These are phyloP conservation scores for Drosophila demipolita DNA, from an alignment of 2,888 invertebrate species.

Conservation along the genomic window DNA sequence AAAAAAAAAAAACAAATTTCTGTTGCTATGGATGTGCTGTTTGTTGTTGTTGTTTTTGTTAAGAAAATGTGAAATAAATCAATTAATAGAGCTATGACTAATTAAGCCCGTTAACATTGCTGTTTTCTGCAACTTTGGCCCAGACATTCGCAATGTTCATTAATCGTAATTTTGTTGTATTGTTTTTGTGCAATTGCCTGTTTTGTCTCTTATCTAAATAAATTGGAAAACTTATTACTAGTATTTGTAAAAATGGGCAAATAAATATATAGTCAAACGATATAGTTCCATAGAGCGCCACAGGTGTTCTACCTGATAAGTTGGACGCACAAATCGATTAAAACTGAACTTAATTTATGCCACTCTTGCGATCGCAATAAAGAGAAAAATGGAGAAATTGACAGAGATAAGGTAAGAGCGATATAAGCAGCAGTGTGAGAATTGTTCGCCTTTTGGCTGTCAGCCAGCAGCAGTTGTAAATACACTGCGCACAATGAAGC, in stretches of 20 bases:
- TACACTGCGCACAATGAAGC: not conserved
- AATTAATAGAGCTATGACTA: conserved; percentile 22
- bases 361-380: conserved; percentile 41
- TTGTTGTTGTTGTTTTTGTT: not conserved
- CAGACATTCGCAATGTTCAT: conserved; percentile 20
- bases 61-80: conserved; percentile 21
- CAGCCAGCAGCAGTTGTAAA: conserved; percentile 48
- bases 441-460: conserved; percentile 38
- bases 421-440: conserved; percentile 33
- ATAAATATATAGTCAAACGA: conserved; percentile 4
- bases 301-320: conserved; percentile 29
- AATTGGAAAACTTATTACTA: conserved; percentile 2
- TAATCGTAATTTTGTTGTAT: conserved; percentile 28
- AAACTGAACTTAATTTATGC: conserved; percentile 55
- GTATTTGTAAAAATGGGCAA: conserved; percentile 1
- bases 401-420: not conserved
- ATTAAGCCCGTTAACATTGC: conserved; percentile 37
- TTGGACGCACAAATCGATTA: conserved; percentile 14
- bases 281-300: not conserved
- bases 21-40: not conserved
- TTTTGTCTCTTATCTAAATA: not conserved
- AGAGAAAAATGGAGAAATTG: not conserved
- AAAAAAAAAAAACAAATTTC: not conserved
- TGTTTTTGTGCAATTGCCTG: not conserved
- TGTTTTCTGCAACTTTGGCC: conserved; percentile 39